Conservation (phyloP, 2,888 invertebrate genomes). For the Nomada flava region DNA sequence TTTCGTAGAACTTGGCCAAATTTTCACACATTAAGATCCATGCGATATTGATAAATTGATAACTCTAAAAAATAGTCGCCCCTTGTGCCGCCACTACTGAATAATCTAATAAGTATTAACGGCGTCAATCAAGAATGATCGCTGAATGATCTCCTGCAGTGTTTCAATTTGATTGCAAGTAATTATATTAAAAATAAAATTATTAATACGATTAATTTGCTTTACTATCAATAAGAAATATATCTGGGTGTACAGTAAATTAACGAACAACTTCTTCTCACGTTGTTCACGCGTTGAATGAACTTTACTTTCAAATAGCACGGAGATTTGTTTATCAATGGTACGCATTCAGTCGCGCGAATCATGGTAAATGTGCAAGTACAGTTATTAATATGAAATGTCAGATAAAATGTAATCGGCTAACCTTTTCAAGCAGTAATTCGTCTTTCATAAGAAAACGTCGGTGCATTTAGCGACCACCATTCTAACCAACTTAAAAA, state of each 20-base stretch:
- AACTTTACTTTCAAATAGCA: slow-evolving; percentile 27
- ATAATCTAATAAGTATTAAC: no score
- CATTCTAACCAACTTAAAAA: neutral
- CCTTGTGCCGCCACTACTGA: no score
- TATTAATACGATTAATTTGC: neutral
- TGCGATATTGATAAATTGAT: no score
- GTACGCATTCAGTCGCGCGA: slow-evolving; percentile 16
- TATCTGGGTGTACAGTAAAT: neutral
- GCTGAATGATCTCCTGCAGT: no score
- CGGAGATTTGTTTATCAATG: slow-evolving; percentile 31
- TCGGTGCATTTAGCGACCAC: neutral
- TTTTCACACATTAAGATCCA: no score
- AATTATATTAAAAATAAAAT: no score
- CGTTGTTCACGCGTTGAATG: slow-evolving; percentile 1
- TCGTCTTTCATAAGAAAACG: slow-evolving; percentile 8
- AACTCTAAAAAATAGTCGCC: no score
- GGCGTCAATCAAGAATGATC: no score
- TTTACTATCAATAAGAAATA: neutral
- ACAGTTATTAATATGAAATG: slow-evolving; percentile 36
- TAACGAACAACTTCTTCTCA: neutral
- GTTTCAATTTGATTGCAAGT: no score
- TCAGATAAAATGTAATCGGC: slow-evolving; percentile 36
- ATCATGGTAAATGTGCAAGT: slow-evolving; percentile 54
- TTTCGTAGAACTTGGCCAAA: no score
- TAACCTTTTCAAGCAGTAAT: slow-evolving; percentile 35